Percentiles rank a stretch among this genome's conserved stretches.
phyloP scores from a whole-genome alignment of 2,888 invertebrate genomes.

The Pyralis farinalis region DNA sequence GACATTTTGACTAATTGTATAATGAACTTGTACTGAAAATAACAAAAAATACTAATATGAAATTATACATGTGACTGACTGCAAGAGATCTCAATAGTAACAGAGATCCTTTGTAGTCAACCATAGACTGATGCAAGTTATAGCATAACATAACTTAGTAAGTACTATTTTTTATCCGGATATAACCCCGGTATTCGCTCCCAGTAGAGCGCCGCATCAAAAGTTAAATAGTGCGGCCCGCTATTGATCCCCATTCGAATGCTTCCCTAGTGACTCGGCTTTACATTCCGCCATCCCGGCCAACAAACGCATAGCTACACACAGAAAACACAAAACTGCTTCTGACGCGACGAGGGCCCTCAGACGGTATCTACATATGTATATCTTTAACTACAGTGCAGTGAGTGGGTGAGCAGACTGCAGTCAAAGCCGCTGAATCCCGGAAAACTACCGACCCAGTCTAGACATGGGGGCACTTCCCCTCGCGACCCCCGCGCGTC shows the following conservation, averaged over 20 bases:
- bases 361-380: conserved; percentile 47
- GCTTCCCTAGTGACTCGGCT: conserved; percentile 17
- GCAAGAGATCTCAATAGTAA: no score
- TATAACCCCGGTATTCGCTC: no score
- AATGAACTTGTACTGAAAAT: no score
- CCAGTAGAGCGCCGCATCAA: background rate
- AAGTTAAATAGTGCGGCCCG: background rate
- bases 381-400: conserved; percentile 60
- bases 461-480: conserved; percentile 80
- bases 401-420: conserved; percentile 77
- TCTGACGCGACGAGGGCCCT: conserved; percentile 69
- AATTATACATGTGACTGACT: no score
- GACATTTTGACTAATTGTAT: no score
- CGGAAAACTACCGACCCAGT: conserved; percentile 82
- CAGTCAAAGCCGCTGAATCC: conserved; percentile 78
- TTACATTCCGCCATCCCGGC: conserved; percentile 6
- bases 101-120: no score
- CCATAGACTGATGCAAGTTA: no score
- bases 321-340: conserved; percentile 58
- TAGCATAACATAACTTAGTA: no score
- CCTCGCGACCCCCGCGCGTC: conserved; percentile 41
- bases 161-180: no score
- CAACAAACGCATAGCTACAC: conserved; percentile 25
- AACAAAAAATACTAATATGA: no score
- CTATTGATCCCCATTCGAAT: conserved; percentile 15